Evolutionary conservation across 1,140 invertebrate species (phyloP).

Genomic region (Sinella curviseta): DNA sequence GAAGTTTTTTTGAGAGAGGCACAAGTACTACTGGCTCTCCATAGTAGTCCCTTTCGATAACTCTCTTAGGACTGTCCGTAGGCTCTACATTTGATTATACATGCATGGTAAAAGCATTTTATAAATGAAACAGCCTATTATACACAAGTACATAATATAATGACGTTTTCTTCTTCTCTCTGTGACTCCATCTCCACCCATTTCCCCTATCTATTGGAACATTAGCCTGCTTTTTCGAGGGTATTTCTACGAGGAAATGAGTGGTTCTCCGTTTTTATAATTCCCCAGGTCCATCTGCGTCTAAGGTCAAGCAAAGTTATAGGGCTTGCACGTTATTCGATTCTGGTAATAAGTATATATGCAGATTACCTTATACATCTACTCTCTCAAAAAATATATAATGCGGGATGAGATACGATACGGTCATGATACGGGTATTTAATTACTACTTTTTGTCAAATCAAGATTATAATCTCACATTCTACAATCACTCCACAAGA

Average conservation of each 20-base stretch:
- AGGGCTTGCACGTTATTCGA: too few species aligned
- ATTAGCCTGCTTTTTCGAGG: background rate
- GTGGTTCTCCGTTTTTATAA: background rate
- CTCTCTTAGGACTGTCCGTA: constrained; percentile 9
- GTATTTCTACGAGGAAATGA: background rate
- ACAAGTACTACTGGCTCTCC: too few species aligned
- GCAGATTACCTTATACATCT: too few species aligned
- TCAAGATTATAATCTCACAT: too few species aligned
- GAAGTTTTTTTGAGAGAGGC: too few species aligned
- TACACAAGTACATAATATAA: background rate
- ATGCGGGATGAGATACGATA: too few species aligned
- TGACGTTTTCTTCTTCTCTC: background rate
- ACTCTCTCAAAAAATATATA: too few species aligned
- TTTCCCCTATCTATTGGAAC: background rate
- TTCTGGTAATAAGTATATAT: too few species aligned
- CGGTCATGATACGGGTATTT: too few species aligned
- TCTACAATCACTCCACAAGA: too few species aligned
- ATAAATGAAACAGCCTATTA: constrained; percentile 1
- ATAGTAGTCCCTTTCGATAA: background rate
- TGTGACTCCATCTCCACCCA: background rate
- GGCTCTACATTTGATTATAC: constrained; percentile 7
- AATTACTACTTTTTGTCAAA: too few species aligned
- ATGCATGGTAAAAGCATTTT: constrained; percentile 15
- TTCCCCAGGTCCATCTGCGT: background rate
- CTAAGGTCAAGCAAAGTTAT: too few species aligned